A percentile compares a stretch with the other conserved stretches of the same genome.
Evolutionary conservation across 23 tunicate species (phyloP).

Genomic region (Ciona savignyi): DNA sequence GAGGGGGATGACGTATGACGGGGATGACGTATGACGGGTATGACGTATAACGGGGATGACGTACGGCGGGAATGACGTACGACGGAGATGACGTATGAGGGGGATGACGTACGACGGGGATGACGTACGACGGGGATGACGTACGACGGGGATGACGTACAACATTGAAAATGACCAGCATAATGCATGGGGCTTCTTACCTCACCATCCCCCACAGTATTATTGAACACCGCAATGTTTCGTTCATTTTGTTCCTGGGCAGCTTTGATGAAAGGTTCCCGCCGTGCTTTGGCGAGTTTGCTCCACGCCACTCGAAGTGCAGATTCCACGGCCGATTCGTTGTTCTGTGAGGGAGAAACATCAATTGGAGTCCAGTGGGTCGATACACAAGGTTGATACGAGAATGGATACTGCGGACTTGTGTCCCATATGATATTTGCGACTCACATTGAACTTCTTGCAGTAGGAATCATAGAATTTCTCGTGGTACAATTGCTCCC

Average conservation of each 20-base stretch:
- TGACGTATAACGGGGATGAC: too few relatives aligned
- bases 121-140: too few relatives aligned
- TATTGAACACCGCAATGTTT: slow-evolving; percentile 47
- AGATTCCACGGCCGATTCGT: slow-evolving; percentile 34
- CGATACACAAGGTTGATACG: not conserved
- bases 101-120: too few relatives aligned
- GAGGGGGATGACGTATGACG: too few relatives aligned
- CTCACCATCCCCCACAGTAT: slow-evolving; percentile 10
- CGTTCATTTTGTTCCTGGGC: slow-evolving; percentile 67
- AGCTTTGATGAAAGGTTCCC: slow-evolving; percentile 42
- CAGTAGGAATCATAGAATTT: slow-evolving; percentile 15
- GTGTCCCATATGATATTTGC: not conserved
- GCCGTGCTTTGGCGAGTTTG: slow-evolving; percentile 45
- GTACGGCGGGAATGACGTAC: too few relatives aligned
- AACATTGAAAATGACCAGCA: too few relatives aligned
- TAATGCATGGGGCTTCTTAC: too few relatives aligned
- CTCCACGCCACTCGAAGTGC: slow-evolving; percentile 58
- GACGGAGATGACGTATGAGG: too few relatives aligned
- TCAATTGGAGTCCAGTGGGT: too few relatives aligned
- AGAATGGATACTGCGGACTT: not conserved
- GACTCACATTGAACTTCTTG: slow-evolving; percentile 47
- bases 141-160: too few relatives aligned
- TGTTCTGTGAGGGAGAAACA: slow-evolving; percentile 23
- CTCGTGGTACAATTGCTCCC: slow-evolving; percentile 82
- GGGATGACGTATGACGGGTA: too few relatives aligned